Conservation (phyloP, 1,140 invertebrate genomes). For the Lamellibrachia luymesi region DNA sequence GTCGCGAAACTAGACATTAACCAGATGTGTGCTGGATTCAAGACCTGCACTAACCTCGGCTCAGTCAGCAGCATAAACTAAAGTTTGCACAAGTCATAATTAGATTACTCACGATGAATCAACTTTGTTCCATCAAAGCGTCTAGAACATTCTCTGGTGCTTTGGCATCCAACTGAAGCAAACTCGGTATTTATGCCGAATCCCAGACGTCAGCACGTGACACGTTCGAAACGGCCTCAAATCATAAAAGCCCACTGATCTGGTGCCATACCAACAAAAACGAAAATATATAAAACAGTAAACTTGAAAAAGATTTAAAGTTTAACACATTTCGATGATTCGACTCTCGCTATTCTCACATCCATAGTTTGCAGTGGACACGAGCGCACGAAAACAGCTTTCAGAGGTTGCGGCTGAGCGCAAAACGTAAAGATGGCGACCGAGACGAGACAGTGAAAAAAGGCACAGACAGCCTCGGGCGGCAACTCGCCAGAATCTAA, state of each 20-base stretch:
- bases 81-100: not conserved
- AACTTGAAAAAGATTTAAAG: not conserved
- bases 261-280: not conserved
- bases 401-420: not conserved
- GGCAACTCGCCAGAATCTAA: not conserved
- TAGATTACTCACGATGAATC: not conserved
- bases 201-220: not conserved
- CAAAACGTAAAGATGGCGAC: not conserved
- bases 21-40: not conserved
- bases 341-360: not conserved
- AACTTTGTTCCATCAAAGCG: slow-evolving; percentile 1
- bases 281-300: not conserved
- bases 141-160: not conserved
- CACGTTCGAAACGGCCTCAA: not conserved
- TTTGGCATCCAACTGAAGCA: not conserved
- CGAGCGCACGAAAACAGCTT: not conserved
- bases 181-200: not conserved
- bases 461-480: not conserved
- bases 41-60: not conserved
- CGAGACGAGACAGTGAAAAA: not conserved
- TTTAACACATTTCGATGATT: not conserved
- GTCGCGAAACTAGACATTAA: not conserved
- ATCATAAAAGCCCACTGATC: not conserved
- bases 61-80: not conserved
- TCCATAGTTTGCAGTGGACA: not conserved